Base-by-base conservation (phyloP, 2,113 vertebrate genomes). In the Albula glossodonta region DNA sequence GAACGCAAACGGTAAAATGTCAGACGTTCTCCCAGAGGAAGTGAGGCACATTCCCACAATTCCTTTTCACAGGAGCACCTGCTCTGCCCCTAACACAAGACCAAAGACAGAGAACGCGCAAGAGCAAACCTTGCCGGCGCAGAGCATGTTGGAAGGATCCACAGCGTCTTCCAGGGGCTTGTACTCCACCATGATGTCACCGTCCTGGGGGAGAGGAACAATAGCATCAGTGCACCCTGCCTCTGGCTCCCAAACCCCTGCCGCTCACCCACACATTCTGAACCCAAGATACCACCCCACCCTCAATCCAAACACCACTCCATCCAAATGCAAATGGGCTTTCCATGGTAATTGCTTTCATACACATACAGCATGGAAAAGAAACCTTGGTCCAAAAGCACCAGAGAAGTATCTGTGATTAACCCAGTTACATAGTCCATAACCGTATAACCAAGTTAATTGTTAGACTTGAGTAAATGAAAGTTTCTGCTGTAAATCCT, bases 81-180 rank as follows among this genome's bases (percentile, higher is more conserved):
- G 56, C 66, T 63, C n/a, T 52, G 12, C 70, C 48, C 51, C 49
- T 83, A 77, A 17, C 56, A 89, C 82, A 5, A n/a, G 41, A 86
- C 11, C 88, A 89, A 8, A 41, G 91, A 49, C 19, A 84, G 19
- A 48, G 52, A 85, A 70, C 41, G 66, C 17, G 89, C 78, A 1
- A 80, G 88, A 83, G 17, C 91, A 86, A 93, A 97, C 98, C 98
- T 99, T 98, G 92, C 97, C 97, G 90, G 98, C 97, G 94, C 94
- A 99, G 19, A 98, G 95, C 91, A 99, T 98, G 94, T 96, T 99
- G 84, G 97, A 98, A 79, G 96, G 95, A 92, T 98, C 97, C 52
- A 97, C 95, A 0, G 96, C 92, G 79, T 99, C 98, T 90, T 99
- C 98, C 92, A 97, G 13, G 10, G 97, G 97, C 89, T 95, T 96